Evolutionary conservation across 2,113 vertebrate species (phyloP).

Genomic region (Solenodon paradoxus): DNA sequence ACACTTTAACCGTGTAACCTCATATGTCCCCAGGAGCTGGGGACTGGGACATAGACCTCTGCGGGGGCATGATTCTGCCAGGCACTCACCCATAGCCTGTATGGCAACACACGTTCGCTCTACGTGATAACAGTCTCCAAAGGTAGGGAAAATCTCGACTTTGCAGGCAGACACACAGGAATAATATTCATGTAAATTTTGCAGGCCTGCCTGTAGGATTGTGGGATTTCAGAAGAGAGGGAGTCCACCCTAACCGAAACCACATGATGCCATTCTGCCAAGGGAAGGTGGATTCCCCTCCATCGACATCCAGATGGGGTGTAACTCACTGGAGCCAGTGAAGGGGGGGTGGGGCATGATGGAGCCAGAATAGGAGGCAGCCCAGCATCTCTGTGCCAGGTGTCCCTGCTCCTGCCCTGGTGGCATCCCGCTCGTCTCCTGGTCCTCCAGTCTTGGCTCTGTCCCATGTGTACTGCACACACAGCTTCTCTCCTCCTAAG

Average conservation of each 20-base stretch:
- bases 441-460: not conserved
- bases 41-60: not conserved
- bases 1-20: not conserved
- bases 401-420: not conserved
- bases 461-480: rapidly evolving
- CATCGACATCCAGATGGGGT: rapidly evolving
- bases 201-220: not conserved
- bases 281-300: not conserved
- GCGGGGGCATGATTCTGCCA: not conserved
- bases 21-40: not conserved
- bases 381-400: rapidly evolving
- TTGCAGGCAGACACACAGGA: too few relatives aligned
- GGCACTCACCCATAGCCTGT: too few relatives aligned
- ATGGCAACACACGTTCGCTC: not conserved
- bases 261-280: too few relatives aligned
- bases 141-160: not conserved
- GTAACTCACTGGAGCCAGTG: not conserved
- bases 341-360: rapidly evolving
- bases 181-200: not conserved
- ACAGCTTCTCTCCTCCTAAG: not conserved
- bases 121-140: not conserved
- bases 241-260: rapidly evolving
- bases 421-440: rapidly evolving
- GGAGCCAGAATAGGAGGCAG: not conserved
- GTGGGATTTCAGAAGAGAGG: not conserved